Conservation (phyloP, 2,113 vertebrate genomes). For the Callaeas wilsoni region DNA sequence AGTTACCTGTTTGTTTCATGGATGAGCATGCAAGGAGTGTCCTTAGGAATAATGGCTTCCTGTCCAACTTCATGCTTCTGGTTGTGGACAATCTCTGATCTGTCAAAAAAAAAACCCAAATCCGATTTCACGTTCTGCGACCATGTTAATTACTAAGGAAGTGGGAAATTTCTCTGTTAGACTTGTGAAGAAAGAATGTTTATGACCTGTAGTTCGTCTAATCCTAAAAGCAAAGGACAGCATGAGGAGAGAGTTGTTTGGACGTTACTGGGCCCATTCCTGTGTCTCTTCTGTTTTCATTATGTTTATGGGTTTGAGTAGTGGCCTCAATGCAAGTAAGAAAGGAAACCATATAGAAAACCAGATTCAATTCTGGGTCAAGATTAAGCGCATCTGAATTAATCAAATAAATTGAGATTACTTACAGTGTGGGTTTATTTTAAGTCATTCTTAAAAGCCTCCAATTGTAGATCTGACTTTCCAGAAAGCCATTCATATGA, state of each 20-base stretch:
- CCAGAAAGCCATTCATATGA: not conserved
- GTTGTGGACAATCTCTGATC: not conserved
- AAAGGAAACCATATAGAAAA: not conserved
- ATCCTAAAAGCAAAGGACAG: not conserved
- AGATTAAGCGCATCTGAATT: not conserved
- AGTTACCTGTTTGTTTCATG: not conserved
- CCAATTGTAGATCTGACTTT: not conserved
- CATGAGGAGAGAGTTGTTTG: not conserved
- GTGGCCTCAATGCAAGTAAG: not conserved
- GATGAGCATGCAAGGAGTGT: not conserved
- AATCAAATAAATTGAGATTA: not conserved
- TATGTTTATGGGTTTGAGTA: not conserved
- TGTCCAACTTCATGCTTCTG: not conserved
- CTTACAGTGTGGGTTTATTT: not conserved
- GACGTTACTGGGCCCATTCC: fast-evolving
- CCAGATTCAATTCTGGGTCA: not conserved
- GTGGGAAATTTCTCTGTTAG: not conserved
- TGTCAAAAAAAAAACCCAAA: not conserved
- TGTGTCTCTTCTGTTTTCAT: not conserved
- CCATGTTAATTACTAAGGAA: not conserved
- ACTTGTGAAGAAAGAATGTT: not conserved
- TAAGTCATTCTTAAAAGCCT: not conserved
- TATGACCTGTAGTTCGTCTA: not conserved
- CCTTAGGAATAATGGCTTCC: not conserved
- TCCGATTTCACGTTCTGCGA: fast-evolving